Percentiles rank a stretch among this genome's conserved stretches.
phyloP scores from a whole-genome alignment of 2,113 vertebrate genomes.

The Sinocyclocheilus grahami region DNA sequence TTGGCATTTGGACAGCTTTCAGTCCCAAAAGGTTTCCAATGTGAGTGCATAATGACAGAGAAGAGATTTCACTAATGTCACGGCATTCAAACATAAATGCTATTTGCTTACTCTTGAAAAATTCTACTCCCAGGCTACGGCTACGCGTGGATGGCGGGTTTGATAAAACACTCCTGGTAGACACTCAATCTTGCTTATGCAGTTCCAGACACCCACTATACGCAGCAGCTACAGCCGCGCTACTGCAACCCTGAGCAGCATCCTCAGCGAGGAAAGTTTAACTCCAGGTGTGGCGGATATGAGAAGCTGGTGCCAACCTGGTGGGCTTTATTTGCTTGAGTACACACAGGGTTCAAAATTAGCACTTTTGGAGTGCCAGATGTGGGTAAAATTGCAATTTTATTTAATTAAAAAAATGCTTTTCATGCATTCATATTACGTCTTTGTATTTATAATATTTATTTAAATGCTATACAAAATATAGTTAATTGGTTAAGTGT shows the following conservation, averaged over 20 bases:
- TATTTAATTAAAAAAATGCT: background rate
- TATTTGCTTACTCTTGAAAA: slow-evolving; percentile 71
- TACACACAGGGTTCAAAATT: background rate
- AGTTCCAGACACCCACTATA: slow-evolving; percentile 68
- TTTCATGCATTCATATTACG: background rate
- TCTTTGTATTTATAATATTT: too few relatives aligned
- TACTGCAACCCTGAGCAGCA: background rate
- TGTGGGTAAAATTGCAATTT: background rate
- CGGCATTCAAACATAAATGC: slow-evolving; percentile 68
- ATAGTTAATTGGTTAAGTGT: background rate
- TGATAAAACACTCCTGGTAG: slow-evolving; percentile 70
- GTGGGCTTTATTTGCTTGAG: background rate
- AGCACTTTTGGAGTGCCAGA: background rate
- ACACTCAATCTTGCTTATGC: slow-evolving; percentile 67
- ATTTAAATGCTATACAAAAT: background rate
- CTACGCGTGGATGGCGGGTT: slow-evolving; percentile 59
- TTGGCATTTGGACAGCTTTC: slow-evolving; percentile 50
- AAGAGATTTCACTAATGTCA: slow-evolving; percentile 63
- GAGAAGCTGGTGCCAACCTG: background rate
- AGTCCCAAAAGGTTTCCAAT: slow-evolving; percentile 55
- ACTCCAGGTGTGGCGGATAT: background rate
- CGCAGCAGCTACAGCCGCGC: slow-evolving; percentile 47
- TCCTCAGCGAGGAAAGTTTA: slow-evolving; percentile 21
- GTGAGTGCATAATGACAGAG: slow-evolving; percentile 53
- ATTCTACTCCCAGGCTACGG: slow-evolving; percentile 63